A percentile compares a stretch with the other conserved stretches of the same genome.
phyloP scores from a whole-genome alignment of 2,113 vertebrate genomes.

The Notarius lentiginosus region DNA sequence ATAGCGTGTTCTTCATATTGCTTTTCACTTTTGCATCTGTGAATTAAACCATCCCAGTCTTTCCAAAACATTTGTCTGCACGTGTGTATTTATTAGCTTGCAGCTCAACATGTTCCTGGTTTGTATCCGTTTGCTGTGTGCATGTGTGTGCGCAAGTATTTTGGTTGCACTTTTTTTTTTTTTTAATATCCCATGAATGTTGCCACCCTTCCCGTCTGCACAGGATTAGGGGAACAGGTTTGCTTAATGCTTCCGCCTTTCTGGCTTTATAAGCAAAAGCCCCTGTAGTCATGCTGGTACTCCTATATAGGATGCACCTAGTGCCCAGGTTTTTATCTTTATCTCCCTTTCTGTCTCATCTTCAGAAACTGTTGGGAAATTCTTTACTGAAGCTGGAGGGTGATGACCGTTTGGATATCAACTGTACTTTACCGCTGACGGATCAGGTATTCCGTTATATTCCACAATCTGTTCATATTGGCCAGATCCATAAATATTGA shows the following conservation, averaged over 20 bases:
- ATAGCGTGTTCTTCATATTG: background rate
- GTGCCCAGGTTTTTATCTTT: constrained; percentile 1
- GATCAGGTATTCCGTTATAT: constrained; percentile 82
- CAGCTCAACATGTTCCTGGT: constrained; percentile 3
- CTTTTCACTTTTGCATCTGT: constrained; percentile 1
- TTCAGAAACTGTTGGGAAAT: constrained; percentile 93
- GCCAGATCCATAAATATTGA: background rate
- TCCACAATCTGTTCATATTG: background rate
- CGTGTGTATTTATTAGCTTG: background rate
- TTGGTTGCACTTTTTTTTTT: constrained; percentile 1
- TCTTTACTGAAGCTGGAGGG: constrained; percentile 96
- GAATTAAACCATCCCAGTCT: background rate
- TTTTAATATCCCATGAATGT: background rate
- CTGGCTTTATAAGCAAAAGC: constrained; percentile 1
- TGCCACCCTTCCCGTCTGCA: background rate
- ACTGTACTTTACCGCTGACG: constrained; percentile 96
- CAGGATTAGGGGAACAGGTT: background rate
- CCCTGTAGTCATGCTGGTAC: background rate
- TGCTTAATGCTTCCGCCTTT: background rate
- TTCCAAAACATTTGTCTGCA: background rate
- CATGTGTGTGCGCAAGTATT: background rate
- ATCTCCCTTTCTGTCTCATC: constrained; percentile 19
- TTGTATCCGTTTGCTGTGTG: background rate
- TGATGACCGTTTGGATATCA: constrained; percentile 96
- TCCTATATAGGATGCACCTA: background rate